A percentile compares a stretch with the other conserved stretches of the same genome.
These are phyloP conservation scores for Erythrolamprus reginae DNA, from an alignment of 2,113 vertebrate genomes.

Conservation along the genomic window DNA sequence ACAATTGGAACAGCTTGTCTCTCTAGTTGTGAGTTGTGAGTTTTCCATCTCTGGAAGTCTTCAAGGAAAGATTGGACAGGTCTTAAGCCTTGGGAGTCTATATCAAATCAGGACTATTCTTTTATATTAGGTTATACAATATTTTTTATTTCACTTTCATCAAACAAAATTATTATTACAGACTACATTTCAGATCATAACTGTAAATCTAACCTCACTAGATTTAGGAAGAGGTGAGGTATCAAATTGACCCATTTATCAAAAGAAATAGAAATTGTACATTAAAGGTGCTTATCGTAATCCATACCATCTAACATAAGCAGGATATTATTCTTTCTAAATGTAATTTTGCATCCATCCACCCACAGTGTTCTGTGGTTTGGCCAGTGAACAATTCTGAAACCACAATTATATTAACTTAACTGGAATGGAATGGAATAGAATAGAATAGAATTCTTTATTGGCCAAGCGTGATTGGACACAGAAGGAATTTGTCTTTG, in stretches of 20 bases:
- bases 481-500: too few relatives aligned
- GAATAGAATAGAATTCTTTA: too few relatives aligned
- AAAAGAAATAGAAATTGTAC: neutral
- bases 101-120: neutral
- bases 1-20: neutral
- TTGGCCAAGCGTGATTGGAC: accelerated
- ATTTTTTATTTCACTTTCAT: neutral
- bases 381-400: neutral
- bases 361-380: neutral
- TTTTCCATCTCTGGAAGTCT: neutral
- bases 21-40: neutral
- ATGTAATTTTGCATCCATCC: neutral
- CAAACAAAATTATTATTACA: neutral
- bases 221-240: neutral
- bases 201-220: neutral
- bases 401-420: neutral
- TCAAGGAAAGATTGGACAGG: neutral
- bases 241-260: neutral
- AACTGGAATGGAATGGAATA: neutral
- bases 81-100: neutral
- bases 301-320: neutral
- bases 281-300: neutral
- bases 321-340: neutral
- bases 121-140: neutral
- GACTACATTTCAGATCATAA: neutral